Base-by-base conservation (phyloP, 2,797 vertebrate species). In the Protonibea diacanthus region DNA sequence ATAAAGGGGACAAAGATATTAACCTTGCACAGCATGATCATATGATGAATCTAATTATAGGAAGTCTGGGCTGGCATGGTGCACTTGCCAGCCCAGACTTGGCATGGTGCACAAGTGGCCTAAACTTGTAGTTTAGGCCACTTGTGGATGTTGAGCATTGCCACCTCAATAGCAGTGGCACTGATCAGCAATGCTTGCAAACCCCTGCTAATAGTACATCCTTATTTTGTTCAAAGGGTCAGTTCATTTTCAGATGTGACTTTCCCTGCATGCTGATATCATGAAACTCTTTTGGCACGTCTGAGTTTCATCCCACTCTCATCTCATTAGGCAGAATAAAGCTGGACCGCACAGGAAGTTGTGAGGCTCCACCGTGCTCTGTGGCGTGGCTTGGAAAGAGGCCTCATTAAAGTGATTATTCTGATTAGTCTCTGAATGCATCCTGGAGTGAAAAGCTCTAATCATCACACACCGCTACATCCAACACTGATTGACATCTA, bases 381-480 rank as follows among this genome's bases (percentile, higher is more conserved):
- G 38, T 76, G 80, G 33, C 29, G 55, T 55, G 68, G 70, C 56
- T 78, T 56, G 53, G 55, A 81, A 91, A 86, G 76, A 70, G 72
- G 76, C 76, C 73, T 86, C 84, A 90, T 91, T 88, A 90, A 78
- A 85, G 64, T 85, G 60, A 92, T 87, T 84, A 90, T 88, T 84
- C 83, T 90, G 76, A 90, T 90, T 89, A 89, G 82, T 83, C 83
- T 82, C 49, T 69, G 81, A 88, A 78, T 71, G 81, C 73, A 73
- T 78, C 86, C 88, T 58, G 76, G 65, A 71, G 85, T 84, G 82
- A 74, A 65, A 69, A 49, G 51, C 84, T 87, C 76, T 84, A 85
- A 84, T 90, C 82, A 92, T 81, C 78, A 81, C 74, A 78, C 67
- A 62, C 75, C 67, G 74, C 44, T 58, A 74, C 78, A 68, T 63